Evolutionary conservation across 2,797 vertebrate species (phyloP).

Genomic region (Apogon hyalosoma): DNA sequence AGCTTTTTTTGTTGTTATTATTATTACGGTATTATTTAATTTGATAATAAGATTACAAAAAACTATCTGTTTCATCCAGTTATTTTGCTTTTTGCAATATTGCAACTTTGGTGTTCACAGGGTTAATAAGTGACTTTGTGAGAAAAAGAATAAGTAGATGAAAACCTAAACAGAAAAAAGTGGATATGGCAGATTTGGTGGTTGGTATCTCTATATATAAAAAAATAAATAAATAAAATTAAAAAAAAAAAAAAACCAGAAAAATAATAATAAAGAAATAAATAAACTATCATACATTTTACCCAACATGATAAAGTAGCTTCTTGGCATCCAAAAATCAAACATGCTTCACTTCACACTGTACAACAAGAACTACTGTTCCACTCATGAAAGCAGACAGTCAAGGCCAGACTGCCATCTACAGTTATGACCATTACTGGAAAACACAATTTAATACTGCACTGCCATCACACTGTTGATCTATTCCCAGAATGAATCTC

Average conservation of each 20-base stretch:
- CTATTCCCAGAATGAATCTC: not conserved
- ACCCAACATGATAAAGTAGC: constrained; percentile 14
- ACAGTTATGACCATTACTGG: constrained; percentile 39
- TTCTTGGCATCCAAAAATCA: constrained; percentile 27
- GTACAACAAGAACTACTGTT: constrained; percentile 32
- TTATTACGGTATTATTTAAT: too few species aligned
- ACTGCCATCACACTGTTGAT: constrained; percentile 12
- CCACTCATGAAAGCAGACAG: constrained; percentile 18
- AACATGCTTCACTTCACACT: constrained; percentile 38
- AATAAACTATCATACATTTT: not conserved
- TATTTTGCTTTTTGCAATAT: too few species aligned
- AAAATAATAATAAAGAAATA: too few species aligned
- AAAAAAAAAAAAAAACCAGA: too few species aligned
- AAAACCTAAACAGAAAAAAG: constrained; percentile 5
- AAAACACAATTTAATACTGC: not conserved
- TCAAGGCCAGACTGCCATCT: constrained; percentile 57
- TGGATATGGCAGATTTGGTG: not conserved
- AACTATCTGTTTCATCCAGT: too few species aligned
- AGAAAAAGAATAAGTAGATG: not conserved
- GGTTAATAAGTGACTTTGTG: not conserved
- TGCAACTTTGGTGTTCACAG: too few species aligned
- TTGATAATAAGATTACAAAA: too few species aligned
- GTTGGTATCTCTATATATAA: not conserved
- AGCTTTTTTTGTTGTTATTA: too few species aligned
- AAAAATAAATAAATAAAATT: too few species aligned